Percentiles rank a stretch among this genome's conserved stretches.
These are phyloP conservation scores for Volucella inanis DNA, from an alignment of 2,888 invertebrate genomes.

Conservation along the genomic window DNA sequence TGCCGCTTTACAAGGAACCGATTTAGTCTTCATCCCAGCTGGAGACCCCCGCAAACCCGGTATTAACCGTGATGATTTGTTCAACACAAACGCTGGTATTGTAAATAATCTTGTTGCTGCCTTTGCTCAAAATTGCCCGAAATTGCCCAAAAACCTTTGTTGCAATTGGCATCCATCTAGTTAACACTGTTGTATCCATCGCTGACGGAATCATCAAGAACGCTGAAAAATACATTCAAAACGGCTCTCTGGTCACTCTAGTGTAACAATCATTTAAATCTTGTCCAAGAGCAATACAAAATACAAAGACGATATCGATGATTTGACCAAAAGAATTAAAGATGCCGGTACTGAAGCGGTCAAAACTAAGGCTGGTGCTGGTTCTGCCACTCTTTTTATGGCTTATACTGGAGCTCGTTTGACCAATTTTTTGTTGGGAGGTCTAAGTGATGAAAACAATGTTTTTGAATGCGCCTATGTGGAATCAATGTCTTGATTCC, in stretches of 20 bases:
- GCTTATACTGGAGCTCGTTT: constrained; percentile 98
- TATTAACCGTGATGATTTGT: constrained; percentile 99
- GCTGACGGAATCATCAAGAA: constrained; percentile 97
- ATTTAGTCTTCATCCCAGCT: constrained; percentile 97
- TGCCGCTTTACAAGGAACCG: constrained; percentile 88
- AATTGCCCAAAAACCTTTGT: constrained; percentile 97
- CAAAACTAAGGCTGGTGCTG: constrained; percentile 98
- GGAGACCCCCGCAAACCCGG: constrained; percentile 99
- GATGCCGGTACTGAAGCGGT: constrained; percentile 98
- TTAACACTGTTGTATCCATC: constrained; percentile 99
- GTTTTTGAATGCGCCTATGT: constrained; percentile 97
- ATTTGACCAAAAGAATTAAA: constrained; percentile 96
- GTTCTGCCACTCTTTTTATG: constrained; percentile 99
- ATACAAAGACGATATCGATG: constrained; percentile 90
- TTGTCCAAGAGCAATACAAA: constrained; percentile 95
- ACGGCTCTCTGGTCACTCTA: too few species aligned
- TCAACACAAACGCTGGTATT: constrained; percentile 99
- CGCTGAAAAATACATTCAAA: too few species aligned
- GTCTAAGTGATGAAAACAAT: constrained; percentile 90
- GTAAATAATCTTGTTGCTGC: constrained; percentile 93
- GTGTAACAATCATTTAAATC: too few species aligned
- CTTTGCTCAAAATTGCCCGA: too few species aligned
- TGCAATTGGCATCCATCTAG: constrained; percentile 98
- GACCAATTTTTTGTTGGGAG: constrained; percentile 91
- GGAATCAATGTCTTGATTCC: too few species aligned